Conservation (phyloP, 1,140 invertebrate genomes). For the Araneus ventricosus region DNA sequence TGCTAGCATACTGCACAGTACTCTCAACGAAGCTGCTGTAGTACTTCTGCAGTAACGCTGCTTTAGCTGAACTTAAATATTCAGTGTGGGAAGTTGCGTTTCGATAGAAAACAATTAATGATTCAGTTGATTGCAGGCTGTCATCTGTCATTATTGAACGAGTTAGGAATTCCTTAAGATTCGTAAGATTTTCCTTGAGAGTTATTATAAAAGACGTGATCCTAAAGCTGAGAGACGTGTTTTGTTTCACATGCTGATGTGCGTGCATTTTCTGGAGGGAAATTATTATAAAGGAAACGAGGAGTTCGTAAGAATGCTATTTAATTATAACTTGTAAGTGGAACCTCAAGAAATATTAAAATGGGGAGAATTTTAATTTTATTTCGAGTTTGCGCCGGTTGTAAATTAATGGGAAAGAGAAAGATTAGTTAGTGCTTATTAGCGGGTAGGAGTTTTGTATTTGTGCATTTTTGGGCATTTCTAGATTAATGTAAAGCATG, state of each 20-base stretch:
- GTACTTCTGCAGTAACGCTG: not conserved
- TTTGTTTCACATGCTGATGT: not conserved
- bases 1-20: not conserved
- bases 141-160: slow-evolving; percentile 38
- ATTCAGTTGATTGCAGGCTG: slow-evolving; percentile 5
- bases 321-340: not conserved
- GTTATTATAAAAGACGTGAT: slow-evolving; percentile 12
- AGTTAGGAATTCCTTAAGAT: not conserved
- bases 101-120: slow-evolving; percentile 11
- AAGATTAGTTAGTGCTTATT: too few species aligned
- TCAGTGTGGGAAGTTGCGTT: not conserved
- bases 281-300: not conserved
- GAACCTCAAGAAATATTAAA: not conserved
- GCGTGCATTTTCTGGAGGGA: not conserved
- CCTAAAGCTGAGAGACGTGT: not conserved
- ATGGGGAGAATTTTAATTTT: not conserved
- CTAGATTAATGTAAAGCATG: too few species aligned
- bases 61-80: not conserved
- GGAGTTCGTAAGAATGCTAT: not conserved
- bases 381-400: not conserved
- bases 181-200: not conserved
- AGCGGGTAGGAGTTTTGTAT: too few species aligned
- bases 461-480: too few species aligned
- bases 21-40: not conserved
- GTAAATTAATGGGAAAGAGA: too few species aligned